Percentiles rank a stretch among this genome's conserved stretches.
Evolutionary conservation across 2,888 invertebrate species (phyloP).

Genomic region (Carpatolechia fugitivella): DNA sequence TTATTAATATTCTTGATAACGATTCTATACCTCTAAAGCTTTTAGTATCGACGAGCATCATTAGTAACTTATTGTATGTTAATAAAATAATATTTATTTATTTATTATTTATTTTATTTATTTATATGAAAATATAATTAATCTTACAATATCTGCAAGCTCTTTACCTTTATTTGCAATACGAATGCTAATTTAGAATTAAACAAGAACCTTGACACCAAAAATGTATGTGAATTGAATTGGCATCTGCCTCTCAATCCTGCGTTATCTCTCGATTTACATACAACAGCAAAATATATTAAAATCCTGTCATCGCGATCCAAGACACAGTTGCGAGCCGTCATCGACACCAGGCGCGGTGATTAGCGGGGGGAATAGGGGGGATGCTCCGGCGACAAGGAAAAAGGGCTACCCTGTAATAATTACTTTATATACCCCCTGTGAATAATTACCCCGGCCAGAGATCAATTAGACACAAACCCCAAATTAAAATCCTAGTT

Average conservation of each 20-base stretch:
- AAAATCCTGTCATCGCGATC: constrained; percentile 73
- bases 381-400: constrained; percentile 57
- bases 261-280: constrained; percentile 65
- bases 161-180: no score
- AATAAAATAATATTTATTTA: no score
- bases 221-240: neutral
- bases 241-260: neutral
- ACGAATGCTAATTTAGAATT: neutral
- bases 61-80: no score
- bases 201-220: neutral
- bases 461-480: constrained; percentile 73
- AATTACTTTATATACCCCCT: constrained; percentile 76
- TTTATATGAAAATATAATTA: no score
- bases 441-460: constrained; percentile 75
- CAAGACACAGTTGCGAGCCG: constrained; percentile 70
- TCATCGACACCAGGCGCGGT: constrained; percentile 71
- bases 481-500: constrained; percentile 61
- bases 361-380: constrained; percentile 32
- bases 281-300: constrained; percentile 75
- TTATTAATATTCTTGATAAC: no score
- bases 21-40: neutral
- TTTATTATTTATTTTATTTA: no score
- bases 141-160: no score
- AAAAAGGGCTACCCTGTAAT: constrained; percentile 75
- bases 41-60: no score